Percentiles rank a stretch among this genome's conserved stretches.
These are phyloP conservation scores for Microcaecilia unicolor DNA, from an alignment of 2,797 vertebrate species.

Conservation along the genomic window DNA sequence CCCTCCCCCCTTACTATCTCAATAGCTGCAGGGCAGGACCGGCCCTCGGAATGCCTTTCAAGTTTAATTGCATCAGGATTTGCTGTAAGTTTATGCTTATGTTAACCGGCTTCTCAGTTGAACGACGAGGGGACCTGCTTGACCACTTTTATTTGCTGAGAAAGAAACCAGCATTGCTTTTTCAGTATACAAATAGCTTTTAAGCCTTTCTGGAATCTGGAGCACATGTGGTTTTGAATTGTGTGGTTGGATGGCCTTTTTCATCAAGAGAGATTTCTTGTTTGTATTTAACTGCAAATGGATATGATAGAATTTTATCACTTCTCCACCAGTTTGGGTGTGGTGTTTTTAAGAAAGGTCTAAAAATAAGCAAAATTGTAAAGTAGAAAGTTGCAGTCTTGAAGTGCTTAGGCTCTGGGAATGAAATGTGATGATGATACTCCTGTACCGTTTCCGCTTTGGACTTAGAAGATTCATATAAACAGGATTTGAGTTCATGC, in stretches of 20 bases:
- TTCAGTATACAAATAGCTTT: conserved; percentile 39
- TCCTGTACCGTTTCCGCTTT: too few relatives aligned
- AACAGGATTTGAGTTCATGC: conserved; percentile 26
- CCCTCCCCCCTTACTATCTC: conserved; percentile 6
- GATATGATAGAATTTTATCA: too few relatives aligned
- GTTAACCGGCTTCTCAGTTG: conserved; percentile 18
- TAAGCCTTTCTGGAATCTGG: conserved; percentile 43
- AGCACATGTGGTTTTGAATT: conserved; percentile 53
- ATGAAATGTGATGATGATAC: too few relatives aligned
- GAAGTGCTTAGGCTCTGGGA: conserved; percentile 1
- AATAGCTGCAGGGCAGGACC: neutral
- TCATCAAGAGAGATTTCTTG: too few relatives aligned
- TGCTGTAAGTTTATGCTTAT: conserved; percentile 30
- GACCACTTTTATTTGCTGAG: conserved; percentile 57
- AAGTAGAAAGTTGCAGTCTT: neutral
- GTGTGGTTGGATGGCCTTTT: too few relatives aligned
- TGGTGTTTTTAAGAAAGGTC: too few relatives aligned
- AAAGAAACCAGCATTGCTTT: conserved; percentile 58
- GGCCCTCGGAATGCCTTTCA: conserved; percentile 25
- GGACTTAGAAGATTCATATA: too few relatives aligned
- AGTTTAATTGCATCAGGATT: conserved; percentile 20
- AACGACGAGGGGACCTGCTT: conserved; percentile 36
- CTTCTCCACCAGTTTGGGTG: too few relatives aligned
- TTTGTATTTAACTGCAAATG: too few relatives aligned
- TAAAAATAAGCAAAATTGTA: too few relatives aligned